These are phyloP conservation scores for Corythornis madagascariensis DNA, from an alignment of 2,113 vertebrate genomes.

Conservation along the genomic window DNA sequence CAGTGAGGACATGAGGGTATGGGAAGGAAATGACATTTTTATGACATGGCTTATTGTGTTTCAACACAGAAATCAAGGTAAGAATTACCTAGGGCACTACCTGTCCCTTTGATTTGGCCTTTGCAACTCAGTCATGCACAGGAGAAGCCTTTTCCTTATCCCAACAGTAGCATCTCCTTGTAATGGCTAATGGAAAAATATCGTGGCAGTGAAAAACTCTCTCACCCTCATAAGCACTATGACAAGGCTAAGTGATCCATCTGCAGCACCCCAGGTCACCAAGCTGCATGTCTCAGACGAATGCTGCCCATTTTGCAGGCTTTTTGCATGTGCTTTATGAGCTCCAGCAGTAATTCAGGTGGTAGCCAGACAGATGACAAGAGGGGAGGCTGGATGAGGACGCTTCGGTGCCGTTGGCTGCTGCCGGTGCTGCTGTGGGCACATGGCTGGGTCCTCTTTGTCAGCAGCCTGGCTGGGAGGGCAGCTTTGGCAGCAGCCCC, in stretches of 20 bases:
- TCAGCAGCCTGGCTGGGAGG: neutral
- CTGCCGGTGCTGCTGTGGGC: rapidly evolving
- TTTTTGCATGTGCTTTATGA: neutral
- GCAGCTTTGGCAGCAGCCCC: too few relatives aligned
- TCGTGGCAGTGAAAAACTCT: neutral
- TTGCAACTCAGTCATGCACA: neutral
- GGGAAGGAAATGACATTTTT: neutral
- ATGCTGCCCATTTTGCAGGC: neutral
- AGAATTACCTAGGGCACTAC: neutral
- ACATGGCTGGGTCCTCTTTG: rapidly evolving
- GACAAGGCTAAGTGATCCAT: neutral
- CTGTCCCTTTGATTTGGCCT: neutral
- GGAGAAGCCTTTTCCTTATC: neutral
- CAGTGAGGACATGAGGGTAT: rapidly evolving
- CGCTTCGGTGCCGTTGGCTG: rapidly evolving
- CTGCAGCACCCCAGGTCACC: neutral
- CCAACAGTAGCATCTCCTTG: neutral
- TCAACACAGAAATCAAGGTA: neutral
- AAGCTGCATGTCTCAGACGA: neutral
- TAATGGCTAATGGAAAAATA: neutral
- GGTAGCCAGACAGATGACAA: neutral
- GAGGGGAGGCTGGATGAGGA: neutral
- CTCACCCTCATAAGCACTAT: neutral
- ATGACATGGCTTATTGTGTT: neutral
- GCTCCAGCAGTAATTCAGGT: neutral